These are phyloP conservation scores for Hucho hucho DNA, from an alignment of 2,113 vertebrate species.

Conservation along the genomic window DNA sequence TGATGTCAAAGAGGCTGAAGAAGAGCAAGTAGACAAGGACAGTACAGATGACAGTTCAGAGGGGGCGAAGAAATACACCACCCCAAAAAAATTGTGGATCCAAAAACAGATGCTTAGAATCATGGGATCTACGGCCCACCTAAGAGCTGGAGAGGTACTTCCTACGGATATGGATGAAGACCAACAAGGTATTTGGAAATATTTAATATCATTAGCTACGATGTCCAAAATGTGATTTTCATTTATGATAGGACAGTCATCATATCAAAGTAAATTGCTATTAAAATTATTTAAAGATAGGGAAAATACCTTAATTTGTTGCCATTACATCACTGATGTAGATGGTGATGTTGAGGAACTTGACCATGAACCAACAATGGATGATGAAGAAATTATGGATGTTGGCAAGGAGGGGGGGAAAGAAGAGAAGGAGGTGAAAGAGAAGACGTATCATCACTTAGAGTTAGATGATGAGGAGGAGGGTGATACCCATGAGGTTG, in stretches of 20 bases:
- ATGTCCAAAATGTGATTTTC: background rate
- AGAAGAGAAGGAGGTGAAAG: background rate
- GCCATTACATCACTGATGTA: conserved; percentile 49
- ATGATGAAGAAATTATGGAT: conserved; percentile 18
- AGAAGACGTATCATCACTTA: background rate
- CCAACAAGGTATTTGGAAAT: conserved; percentile 48
- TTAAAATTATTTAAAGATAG: background rate
- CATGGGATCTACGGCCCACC: background rate
- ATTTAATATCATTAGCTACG: background rate
- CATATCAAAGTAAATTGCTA: conserved; percentile 19
- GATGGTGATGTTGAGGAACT: conserved; percentile 36
- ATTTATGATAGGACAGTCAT: background rate
- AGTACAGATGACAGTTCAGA: background rate
- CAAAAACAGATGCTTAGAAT: background rate
- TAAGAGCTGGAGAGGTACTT: background rate
- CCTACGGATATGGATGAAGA: background rate
- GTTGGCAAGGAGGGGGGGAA: background rate
- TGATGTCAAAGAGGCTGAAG: conserved; percentile 24
- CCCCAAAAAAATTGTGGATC: background rate
- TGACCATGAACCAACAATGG: conserved; percentile 23
- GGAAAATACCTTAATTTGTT: conserved; percentile 42
- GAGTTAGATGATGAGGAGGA: background rate
- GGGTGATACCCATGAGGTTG: background rate
- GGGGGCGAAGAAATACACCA: background rate
- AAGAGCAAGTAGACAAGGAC: conserved; percentile 6